Evolutionary conservation across 2,797 vertebrate genomes (phyloP).

Genomic region (Pelobates cultripes): DNA sequence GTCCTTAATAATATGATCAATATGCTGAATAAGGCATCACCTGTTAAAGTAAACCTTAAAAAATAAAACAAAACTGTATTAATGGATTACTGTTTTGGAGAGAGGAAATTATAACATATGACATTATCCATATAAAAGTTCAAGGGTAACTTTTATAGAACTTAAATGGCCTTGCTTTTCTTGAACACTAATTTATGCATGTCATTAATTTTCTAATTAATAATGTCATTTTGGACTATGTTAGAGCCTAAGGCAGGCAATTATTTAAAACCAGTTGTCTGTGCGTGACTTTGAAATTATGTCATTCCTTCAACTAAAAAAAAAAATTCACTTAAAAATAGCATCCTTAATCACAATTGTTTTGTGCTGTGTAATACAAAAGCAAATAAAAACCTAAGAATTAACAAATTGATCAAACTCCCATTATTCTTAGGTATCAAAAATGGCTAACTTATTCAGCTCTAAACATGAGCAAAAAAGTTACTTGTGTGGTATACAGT

Average conservation of each 20-base stretch:
- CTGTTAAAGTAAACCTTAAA: too few species aligned
- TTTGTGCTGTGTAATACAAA: too few species aligned
- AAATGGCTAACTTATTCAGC: too few species aligned
- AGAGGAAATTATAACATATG: background rate
- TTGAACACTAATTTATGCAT: conserved; percentile 36
- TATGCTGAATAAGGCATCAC: too few species aligned
- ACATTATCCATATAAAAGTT: background rate
- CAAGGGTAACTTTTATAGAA: conserved; percentile 1
- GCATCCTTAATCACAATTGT: too few species aligned
- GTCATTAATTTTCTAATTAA: conserved; percentile 39
- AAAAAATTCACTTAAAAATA: conserved; percentile 6
- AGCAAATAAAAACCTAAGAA: too few species aligned
- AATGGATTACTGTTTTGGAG: background rate
- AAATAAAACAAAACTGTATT: too few species aligned
- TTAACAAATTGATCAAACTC: too few species aligned
- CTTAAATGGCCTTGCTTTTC: conserved; percentile 21
- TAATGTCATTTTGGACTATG: conserved; percentile 39
- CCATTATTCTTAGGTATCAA: too few species aligned
- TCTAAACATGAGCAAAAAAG: too few species aligned
- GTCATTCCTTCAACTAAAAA: conserved; percentile 39
- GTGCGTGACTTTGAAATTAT: conserved; percentile 30
- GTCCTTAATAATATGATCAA: too few species aligned
- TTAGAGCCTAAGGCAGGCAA: conserved; percentile 32
- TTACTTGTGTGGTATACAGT: too few species aligned
- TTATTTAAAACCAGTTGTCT: conserved; percentile 32